Evolutionary conservation across 2,113 vertebrate species (phyloP).

Genomic region (Atherinomorus stipes): DNA sequence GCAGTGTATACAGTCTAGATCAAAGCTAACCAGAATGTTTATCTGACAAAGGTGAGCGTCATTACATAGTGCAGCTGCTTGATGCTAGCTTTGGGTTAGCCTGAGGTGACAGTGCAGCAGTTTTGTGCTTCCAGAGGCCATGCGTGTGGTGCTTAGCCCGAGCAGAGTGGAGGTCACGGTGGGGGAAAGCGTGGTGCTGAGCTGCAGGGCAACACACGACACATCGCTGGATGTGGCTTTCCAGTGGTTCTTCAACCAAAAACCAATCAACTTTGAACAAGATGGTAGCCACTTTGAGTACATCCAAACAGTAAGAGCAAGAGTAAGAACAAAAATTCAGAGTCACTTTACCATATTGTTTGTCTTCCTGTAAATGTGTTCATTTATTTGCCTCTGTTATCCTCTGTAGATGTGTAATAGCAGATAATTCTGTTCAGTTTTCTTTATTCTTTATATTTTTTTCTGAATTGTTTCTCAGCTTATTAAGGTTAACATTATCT

Average conservation of each 20-base stretch:
- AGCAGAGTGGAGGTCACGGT: slow-evolving; percentile 91
- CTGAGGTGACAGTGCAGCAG: slow-evolving; percentile 78
- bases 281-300: slow-evolving; percentile 95
- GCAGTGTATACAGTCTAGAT: slow-evolving; percentile 25
- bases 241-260: slow-evolving; percentile 92
- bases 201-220: slow-evolving; percentile 93
- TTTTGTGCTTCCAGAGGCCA: slow-evolving; percentile 88
- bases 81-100: slow-evolving; percentile 46
- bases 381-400: background rate
- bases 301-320: slow-evolving; percentile 94
- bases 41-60: slow-evolving; percentile 40
- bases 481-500: too few species aligned
- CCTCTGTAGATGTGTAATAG: background rate
- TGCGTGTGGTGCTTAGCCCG: slow-evolving; percentile 92
- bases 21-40: slow-evolving; percentile 38
- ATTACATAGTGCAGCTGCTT: slow-evolving; percentile 40
- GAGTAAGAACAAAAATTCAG: slow-evolving; percentile 61
- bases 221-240: slow-evolving; percentile 90
- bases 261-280: slow-evolving; percentile 89
- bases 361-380: background rate
- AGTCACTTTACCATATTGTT: slow-evolving; percentile 1
- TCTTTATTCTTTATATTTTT: background rate
- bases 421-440: background rate
- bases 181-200: slow-evolving; percentile 95
- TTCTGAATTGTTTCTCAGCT: too few species aligned